These are phyloP conservation scores for Boulengeromyrus knoepffleri DNA, from an alignment of 2,113 vertebrate species.

Conservation along the genomic window DNA sequence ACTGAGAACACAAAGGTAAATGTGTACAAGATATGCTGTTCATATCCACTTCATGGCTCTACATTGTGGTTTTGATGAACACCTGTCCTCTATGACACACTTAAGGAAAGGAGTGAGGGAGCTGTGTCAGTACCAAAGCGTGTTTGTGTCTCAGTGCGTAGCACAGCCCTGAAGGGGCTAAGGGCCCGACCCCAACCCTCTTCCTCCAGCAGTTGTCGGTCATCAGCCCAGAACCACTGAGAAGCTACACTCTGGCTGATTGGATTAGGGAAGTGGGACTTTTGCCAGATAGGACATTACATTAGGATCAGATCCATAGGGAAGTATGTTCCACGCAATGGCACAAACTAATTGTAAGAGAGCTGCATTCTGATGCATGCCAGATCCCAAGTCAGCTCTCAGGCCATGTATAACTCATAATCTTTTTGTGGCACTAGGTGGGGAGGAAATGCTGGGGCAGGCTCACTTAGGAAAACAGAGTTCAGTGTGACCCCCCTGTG, in stretches of 20 bases:
- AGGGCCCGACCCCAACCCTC: background rate
- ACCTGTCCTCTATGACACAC: background rate
- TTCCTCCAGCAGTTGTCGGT: constrained; percentile 17
- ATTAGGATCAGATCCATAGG: constrained; percentile 10
- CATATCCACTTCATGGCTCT: background rate
- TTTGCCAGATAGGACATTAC: background rate
- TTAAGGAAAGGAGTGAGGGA: background rate
- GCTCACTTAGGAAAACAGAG: background rate
- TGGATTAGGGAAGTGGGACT: constrained; percentile 5
- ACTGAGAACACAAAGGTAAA: background rate
- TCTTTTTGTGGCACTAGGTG: background rate
- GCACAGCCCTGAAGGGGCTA: background rate
- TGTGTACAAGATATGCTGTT: background rate
- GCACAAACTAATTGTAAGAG: constrained; percentile 5
- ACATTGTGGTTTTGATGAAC: background rate
- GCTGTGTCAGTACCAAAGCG: background rate
- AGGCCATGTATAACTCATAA: background rate
- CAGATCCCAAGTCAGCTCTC: background rate
- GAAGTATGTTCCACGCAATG: background rate
- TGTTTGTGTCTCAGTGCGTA: background rate
- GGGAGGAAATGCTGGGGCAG: background rate
- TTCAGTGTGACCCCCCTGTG: background rate
- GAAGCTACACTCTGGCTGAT: constrained; percentile 16
- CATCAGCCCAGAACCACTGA: constrained; percentile 15
- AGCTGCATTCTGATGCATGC: background rate